phyloP scores from a whole-genome alignment of 2,113 vertebrate species.

The Sakesphorus luctuosus region DNA sequence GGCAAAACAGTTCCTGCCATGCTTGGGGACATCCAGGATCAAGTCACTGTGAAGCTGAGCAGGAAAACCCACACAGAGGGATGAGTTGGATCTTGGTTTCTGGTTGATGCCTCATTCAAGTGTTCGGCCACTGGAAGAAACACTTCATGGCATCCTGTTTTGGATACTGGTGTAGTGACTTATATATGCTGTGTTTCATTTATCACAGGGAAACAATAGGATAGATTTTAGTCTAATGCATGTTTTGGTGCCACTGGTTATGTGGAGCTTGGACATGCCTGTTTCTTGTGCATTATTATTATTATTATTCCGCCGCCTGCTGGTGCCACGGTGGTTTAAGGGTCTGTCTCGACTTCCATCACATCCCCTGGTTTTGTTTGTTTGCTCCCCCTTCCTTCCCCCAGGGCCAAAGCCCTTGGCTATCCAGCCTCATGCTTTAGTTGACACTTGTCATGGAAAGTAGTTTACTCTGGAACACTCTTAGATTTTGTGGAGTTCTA shows the following conservation, averaged over 20 bases:
- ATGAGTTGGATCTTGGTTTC: background rate
- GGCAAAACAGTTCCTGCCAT: background rate
- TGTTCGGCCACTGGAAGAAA: background rate
- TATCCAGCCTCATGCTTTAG: conserved; percentile 28
- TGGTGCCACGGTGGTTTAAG: conserved; percentile 60
- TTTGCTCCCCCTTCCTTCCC: background rate
- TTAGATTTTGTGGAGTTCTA: conserved; percentile 49
- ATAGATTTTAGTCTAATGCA: conserved; percentile 66
- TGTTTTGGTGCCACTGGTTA: conserved; percentile 69
- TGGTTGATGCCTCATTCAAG: background rate
- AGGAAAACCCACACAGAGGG: background rate
- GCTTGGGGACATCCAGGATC: background rate
- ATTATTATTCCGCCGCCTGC: conserved; percentile 18
- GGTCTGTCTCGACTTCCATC: conserved; percentile 66
- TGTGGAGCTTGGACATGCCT: conserved; percentile 64
- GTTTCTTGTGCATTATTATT: conserved; percentile 66
- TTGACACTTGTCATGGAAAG: conserved; percentile 19
- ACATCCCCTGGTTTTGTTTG: conserved; percentile 51
- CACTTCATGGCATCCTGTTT: conserved; percentile 32
- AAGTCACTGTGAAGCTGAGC: conserved; percentile 65
- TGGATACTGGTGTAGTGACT: conserved; percentile 66
- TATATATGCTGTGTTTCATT: conserved; percentile 61
- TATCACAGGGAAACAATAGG: conserved; percentile 58
- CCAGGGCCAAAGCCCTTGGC: conserved; percentile 24
- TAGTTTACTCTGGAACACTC: conserved; percentile 14